Evolutionary conservation across 2,797 vertebrate genomes (phyloP), one percentile per base, ranked within the genome.

Genomic region (Rhinella marina): DNA sequence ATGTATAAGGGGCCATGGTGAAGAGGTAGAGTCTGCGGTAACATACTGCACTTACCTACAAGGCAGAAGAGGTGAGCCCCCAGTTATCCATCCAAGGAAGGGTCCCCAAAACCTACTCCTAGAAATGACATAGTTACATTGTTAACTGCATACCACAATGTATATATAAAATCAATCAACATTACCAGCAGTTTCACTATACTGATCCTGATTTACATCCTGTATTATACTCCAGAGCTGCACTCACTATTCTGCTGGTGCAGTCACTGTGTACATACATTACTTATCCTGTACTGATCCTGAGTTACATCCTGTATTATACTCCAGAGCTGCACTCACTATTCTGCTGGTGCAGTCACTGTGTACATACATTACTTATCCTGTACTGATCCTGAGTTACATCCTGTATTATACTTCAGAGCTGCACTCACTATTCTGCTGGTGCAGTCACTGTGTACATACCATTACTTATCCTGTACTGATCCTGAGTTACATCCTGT

Each of bases 171-270:
- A 41, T 41, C 41, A 5, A 41, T 41, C 41, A 41, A 41, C 41
- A 41, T 41, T 41, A 41, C 41, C 54, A 56, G 1, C 54, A 14
- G 54, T 16, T 6, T 29, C 27, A 3, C 25, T 27, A 6, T 17
- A 29, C 66, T 27, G 27, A 29, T 70, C 66, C 66, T 16, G 27
- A 70, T 14, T 70, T 70, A 66, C n/a, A 27, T 68, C 25, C 27
- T 68, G 66, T 68, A 68, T 68, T 68, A 72, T 41, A 32, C 29
- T 41, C 64, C 68, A 72, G 68, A 72, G 68, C 68, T 68, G 27
- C 66, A 29, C 62, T 66, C 66, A 68, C n/a, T 64, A 64, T 64
- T 64, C 23, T 64, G 8, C 62, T 64, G 23, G 23, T 64, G 9
- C 3, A 68, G 66, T 68, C 66, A 68, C 66, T 27, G 29, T 32